These are phyloP conservation scores for Enteromius paludinosus DNA, from an alignment of 2,797 vertebrate genomes.

Conservation along the genomic window DNA sequence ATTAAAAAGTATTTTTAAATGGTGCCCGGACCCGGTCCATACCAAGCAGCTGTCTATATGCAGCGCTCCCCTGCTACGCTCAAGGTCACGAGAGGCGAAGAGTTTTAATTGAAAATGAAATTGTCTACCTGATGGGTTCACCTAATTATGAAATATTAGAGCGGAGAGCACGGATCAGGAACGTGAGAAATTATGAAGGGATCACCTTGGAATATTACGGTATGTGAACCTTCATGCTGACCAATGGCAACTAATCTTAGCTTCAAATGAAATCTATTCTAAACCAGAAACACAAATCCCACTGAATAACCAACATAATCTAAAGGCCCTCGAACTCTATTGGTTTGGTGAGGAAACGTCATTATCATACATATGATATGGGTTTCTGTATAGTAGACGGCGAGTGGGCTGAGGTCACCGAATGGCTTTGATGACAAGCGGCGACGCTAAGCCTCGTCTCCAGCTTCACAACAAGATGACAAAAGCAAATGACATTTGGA, in stretches of 20 bases:
- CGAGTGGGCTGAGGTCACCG: constrained; percentile 42
- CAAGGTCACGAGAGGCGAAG: constrained; percentile 75
- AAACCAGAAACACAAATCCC: constrained; percentile 68
- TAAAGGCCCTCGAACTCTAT: constrained; percentile 72
- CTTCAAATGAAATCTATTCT: constrained; percentile 60
- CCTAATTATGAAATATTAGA: constrained; percentile 83
- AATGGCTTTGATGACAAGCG: constrained; percentile 58
- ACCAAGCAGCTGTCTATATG: constrained; percentile 65
- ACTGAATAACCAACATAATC: constrained; percentile 59
- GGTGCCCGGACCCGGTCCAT: constrained; percentile 67
- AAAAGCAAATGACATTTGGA: constrained; percentile 69
- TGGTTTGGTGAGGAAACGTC: constrained; percentile 66
- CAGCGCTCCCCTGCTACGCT: constrained; percentile 63
- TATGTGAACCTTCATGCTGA: constrained; percentile 54
- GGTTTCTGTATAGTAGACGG: constrained; percentile 56
- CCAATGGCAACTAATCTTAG: constrained; percentile 60
- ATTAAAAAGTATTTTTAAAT: constrained; percentile 76
- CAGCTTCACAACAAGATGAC: constrained; percentile 60
- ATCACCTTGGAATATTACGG: constrained; percentile 64
- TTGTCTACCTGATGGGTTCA: constrained; percentile 80
- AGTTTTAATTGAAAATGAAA: constrained; percentile 83
- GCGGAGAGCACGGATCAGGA: constrained; percentile 64
- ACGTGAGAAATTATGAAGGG: constrained; percentile 73
- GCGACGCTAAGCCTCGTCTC: constrained; percentile 47
- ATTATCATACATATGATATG: constrained; percentile 79